Percentiles rank a stretch among this genome's conserved stretches.
Conservation (phyloP, 2,113 vertebrate genomes). For the Phrynosoma platyrhinos region DNA sequence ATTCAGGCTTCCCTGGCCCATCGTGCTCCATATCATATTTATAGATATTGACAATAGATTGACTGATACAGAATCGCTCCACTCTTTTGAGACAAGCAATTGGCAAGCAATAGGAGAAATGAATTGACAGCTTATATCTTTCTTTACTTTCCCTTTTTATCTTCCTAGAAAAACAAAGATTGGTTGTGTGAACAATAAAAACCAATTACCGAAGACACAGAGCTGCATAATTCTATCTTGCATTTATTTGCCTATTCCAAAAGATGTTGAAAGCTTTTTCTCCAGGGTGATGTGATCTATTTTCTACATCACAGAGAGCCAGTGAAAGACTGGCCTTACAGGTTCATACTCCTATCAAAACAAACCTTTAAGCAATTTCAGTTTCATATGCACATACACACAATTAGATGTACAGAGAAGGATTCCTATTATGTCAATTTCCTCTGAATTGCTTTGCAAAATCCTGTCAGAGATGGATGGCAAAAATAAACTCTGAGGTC, state of each 20-base stretch:
- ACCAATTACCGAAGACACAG: slow-evolving; percentile 38
- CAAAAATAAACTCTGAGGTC: slow-evolving; percentile 26
- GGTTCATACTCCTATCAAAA: neutral
- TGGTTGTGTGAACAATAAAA: slow-evolving; percentile 52
- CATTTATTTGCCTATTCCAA: slow-evolving; percentile 43
- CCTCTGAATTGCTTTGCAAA: slow-evolving; percentile 22
- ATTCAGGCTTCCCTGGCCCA: slow-evolving; percentile 29
- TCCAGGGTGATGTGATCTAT: slow-evolving; percentile 23
- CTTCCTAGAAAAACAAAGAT: slow-evolving; percentile 41
- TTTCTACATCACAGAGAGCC: neutral
- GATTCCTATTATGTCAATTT: slow-evolving; percentile 7
- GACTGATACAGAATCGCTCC: slow-evolving; percentile 20
- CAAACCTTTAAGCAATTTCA: neutral
- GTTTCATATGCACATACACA: neutral
- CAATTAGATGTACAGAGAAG: neutral
- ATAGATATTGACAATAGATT: slow-evolving; percentile 19
- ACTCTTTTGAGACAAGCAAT: slow-evolving; percentile 28
- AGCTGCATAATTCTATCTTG: slow-evolving; percentile 49
- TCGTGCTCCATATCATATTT: neutral
- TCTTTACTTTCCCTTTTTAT: slow-evolving; percentile 24
- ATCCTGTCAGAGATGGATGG: slow-evolving; percentile 10
- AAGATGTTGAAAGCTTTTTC: slow-evolving; percentile 42
- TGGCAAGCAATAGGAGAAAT: slow-evolving; percentile 5
- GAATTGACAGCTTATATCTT: slow-evolving; percentile 28
- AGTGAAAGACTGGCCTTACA: neutral